A percentile compares a stretch with the other conserved stretches of the same genome.
Conservation (phyloP, 92 coral and sea anemone genomes). For the Porites evermanni region DNA sequence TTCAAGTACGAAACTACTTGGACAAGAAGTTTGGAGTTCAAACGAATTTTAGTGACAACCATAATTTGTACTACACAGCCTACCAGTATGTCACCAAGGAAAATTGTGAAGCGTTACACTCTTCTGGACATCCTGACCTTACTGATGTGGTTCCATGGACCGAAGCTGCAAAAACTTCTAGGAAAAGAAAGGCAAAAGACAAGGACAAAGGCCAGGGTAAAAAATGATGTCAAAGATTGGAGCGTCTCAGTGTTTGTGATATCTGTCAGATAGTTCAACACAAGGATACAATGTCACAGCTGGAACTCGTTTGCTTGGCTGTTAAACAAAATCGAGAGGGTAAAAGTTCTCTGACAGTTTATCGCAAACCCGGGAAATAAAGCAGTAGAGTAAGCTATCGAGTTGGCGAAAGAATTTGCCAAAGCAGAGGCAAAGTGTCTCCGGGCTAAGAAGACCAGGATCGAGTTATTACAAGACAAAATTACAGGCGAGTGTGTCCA, state of each 20-base stretch:
- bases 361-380: slow-evolving; percentile 53
- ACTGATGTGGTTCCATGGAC: neutral
- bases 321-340: slow-evolving; percentile 54
- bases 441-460: slow-evolving; percentile 29
- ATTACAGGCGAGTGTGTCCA: slow-evolving; percentile 1
- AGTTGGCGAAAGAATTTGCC: slow-evolving; percentile 45
- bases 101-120: neutral
- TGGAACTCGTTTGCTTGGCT: slow-evolving; percentile 61
- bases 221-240: neutral
- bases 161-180: neutral
- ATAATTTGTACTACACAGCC: neutral
- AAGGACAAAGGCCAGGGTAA: neutral
- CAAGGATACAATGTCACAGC: slow-evolving; percentile 14
- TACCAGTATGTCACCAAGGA: slow-evolving; percentile 7
- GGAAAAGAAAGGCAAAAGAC: neutral
- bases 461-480: slow-evolving; percentile 29
- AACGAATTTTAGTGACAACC: neutral
- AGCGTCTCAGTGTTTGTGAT: slow-evolving; percentile 42
- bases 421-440: slow-evolving; percentile 35
- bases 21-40: neutral
- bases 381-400: slow-evolving; percentile 55
- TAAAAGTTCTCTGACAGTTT: slow-evolving; percentile 49
- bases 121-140: neutral
- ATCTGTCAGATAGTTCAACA: slow-evolving; percentile 39
- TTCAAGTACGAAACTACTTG: slow-evolving; percentile 5